Evolutionary conservation across 1,140 invertebrate species (phyloP), one percentile per base, ranked within the genome.

Genomic region (Orchesella cincta): DNA sequence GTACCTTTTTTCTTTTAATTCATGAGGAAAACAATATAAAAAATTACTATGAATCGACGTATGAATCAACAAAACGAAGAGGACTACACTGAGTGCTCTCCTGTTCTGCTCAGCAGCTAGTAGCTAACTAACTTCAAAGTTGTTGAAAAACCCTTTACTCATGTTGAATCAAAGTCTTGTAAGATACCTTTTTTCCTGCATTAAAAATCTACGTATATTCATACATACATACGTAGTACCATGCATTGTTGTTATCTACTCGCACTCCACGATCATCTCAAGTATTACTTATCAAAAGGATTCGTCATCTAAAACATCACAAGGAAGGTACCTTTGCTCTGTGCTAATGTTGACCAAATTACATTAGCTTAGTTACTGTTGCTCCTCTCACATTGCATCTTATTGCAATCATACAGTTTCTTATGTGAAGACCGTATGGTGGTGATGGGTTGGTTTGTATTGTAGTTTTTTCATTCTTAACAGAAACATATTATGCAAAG

Each of bases 1-100:
- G n/a, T 57, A n/a, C 54, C 5, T 26, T 26, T 57, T 57, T 57
- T 8, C 54, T n/a, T 57, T 57, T 20, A 46, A 46, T n/a, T n/a
- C n/a, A n/a, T n/a, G 12, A 57, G 54, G 54, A 18, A 57, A 18
- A 57, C 39, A 46, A 46, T 46, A 57, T 57, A 57, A 57, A 57
- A 57, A 57, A 5, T 3, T 14, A 57, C 12, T 14, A 57, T 67
- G 26, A n/a, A n/a, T n/a, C n/a, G n/a, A n/a, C n/a, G n/a, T n/a
- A n/a, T n/a, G n/a, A n/a, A n/a, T n/a, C n/a, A 33, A 67, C 28
- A 67, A 67, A 67, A 67, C 62, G 62, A 67, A 67, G 62, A 67
- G 62, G 62, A 67, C 62, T 67, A n/a, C 62, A 67, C 62, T 67
- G 62, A 67, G 62, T 67, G 12, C 62, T 67, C 62, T 67, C 62